Evolutionary conservation across 1,140 invertebrate genomes (phyloP).

Genomic region (Conopomorpha cramerella): DNA sequence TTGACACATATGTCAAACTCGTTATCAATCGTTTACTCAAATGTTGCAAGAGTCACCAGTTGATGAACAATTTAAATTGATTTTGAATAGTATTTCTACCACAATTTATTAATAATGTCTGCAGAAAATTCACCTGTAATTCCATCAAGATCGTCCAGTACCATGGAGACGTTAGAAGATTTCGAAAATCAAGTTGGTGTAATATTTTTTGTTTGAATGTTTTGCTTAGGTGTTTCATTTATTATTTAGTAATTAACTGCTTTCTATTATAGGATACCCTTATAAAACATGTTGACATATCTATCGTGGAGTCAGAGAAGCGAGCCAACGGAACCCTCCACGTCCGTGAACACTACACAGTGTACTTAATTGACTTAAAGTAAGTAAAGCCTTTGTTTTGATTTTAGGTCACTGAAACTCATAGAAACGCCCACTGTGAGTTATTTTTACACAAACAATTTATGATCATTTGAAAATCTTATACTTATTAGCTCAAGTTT

Average conservation of each 20-base stretch:
- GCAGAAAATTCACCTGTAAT: conserved; percentile 38
- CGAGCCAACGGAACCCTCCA: conserved; percentile 78
- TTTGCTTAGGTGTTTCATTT: conserved; percentile 3
- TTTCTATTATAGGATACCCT: conserved; percentile 68
- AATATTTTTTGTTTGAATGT: conserved; percentile 11
- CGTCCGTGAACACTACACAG: conserved; percentile 81
- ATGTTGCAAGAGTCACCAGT: too few species aligned
- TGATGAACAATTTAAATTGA: background rate
- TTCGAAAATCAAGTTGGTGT: conserved; percentile 44
- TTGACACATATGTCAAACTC: too few species aligned
- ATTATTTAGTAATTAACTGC: conserved; percentile 15
- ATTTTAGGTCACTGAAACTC: conserved; percentile 8
- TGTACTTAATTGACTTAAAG: conserved; percentile 85
- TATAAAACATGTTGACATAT: conserved; percentile 79
- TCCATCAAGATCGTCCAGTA: conserved; percentile 23
- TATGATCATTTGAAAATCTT: too few species aligned
- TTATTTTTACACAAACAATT: conserved; percentile 2
- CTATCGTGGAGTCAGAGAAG: conserved; percentile 83
- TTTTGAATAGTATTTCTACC: background rate
- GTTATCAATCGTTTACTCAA: too few species aligned
- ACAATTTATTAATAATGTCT: conserved; percentile 20
- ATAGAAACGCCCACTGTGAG: conserved; percentile 10
- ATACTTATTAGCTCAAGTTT: too few species aligned
- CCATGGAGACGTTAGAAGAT: conserved; percentile 31
- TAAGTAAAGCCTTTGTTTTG: conserved; percentile 50